These are phyloP conservation scores for Lontra canadensis DNA, from an alignment of 2,113 vertebrate species.

Conservation along the genomic window DNA sequence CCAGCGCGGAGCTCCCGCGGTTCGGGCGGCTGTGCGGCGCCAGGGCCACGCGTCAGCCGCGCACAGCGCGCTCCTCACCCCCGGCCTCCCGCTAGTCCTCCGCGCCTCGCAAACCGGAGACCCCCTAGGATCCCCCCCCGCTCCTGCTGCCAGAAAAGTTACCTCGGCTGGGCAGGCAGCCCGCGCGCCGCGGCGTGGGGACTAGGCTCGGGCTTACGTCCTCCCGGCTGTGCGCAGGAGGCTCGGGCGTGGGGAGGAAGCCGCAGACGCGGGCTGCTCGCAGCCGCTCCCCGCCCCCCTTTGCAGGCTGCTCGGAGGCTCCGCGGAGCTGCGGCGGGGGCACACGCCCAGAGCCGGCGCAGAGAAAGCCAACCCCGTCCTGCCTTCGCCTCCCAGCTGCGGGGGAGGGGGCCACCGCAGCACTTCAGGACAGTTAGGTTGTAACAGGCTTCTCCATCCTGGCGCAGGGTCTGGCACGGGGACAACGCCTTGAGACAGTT, in stretches of 20 bases:
- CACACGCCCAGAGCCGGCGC: constrained; percentile 67
- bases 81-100: constrained; percentile 54
- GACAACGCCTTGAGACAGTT: not conserved
- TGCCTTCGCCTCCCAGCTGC: not conserved
- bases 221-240: constrained; percentile 46
- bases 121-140: not conserved
- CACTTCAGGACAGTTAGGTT: constrained; percentile 10
- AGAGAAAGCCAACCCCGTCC: not conserved
- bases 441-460: not conserved
- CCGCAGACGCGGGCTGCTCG: constrained; percentile 62
- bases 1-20: not conserved
- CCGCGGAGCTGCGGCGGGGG: constrained; percentile 62
- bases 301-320: constrained; percentile 58
- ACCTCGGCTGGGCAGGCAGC: constrained; percentile 51
- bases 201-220: constrained; percentile 2
- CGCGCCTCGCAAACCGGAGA: constrained; percentile 62
- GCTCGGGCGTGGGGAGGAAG: constrained; percentile 59
- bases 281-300: constrained; percentile 63
- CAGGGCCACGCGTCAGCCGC: constrained; percentile 70
- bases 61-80: constrained; percentile 64
- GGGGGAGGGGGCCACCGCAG: constrained; percentile 56
- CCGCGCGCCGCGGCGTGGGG: not conserved
- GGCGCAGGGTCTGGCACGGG: not conserved
- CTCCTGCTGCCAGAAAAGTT: constrained; percentile 59
- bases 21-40: not conserved